Percentiles rank a stretch among this genome's conserved stretches.
Evolutionary conservation across 2,113 vertebrate genomes (phyloP).

Genomic region (Loxodonta africana): DNA sequence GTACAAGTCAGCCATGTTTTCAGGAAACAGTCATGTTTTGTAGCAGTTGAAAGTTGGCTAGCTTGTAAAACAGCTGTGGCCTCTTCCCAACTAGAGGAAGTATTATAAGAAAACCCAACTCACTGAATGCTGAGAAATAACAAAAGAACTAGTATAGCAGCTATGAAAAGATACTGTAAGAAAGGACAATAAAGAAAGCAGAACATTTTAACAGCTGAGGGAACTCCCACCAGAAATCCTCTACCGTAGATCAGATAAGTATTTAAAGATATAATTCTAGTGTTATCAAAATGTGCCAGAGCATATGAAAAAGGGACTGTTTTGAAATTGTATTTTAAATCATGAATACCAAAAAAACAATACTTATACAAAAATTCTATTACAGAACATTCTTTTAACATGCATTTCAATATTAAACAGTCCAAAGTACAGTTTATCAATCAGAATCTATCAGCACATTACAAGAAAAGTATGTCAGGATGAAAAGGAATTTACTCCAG

Average conservation of each 20-base stretch:
- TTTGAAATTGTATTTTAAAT: neutral
- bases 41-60: neutral
- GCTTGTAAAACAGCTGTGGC: neutral
- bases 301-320: neutral
- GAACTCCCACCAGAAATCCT: neutral
- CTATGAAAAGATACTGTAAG: neutral
- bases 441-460: neutral
- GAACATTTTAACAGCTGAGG: neutral
- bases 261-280: conserved; percentile 8
- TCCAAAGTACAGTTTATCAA: neutral
- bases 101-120: neutral
- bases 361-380: neutral
- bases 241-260: neutral
- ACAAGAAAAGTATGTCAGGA: conserved; percentile 20
- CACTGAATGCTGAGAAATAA: neutral
- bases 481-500: neutral
- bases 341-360: neutral
- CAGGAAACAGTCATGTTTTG: neutral
- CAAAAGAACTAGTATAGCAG: neutral
- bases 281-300: neutral
- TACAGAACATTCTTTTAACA: neutral
- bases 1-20: neutral
- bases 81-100: neutral
- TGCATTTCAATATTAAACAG: neutral
- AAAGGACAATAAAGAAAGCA: neutral